phyloP scores from a whole-genome alignment of 2,888 invertebrate genomes.

The Campoplex capitator region DNA sequence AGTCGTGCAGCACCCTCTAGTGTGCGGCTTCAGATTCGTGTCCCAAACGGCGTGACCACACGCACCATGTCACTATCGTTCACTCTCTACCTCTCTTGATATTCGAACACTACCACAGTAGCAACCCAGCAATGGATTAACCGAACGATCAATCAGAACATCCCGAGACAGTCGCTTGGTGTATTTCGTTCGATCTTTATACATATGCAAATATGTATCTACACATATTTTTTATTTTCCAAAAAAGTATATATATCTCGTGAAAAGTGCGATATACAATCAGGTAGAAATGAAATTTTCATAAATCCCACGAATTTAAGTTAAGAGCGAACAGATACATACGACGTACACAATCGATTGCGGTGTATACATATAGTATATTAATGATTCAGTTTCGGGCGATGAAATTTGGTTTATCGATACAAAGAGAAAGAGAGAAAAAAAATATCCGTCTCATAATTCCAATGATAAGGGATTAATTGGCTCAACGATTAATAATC shows the following conservation, averaged over 20 bases:
- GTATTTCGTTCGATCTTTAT: constrained; percentile 11
- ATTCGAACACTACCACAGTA: neutral
- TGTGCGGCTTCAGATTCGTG: constrained; percentile 32
- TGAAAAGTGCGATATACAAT: neutral
- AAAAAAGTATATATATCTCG: neutral
- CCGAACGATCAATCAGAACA: constrained; percentile 63
- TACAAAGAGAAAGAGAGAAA: neutral
- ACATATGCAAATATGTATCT: neutral
- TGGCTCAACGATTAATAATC: constrained; percentile 48
- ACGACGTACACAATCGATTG: neutral
- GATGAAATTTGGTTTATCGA: constrained; percentile 27
- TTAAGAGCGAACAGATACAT: neutral
- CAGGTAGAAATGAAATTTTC: neutral
- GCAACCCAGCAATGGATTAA: constrained; percentile 52
- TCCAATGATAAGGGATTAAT: constrained; percentile 31
- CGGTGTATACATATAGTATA: neutral
- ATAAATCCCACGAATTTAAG: too few relatives aligned
- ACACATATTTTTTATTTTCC: too few relatives aligned
- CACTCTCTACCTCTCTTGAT: constrained; percentile 19
- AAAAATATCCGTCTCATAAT: constrained; percentile 43
- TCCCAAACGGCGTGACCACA: constrained; percentile 47
- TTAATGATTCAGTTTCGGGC: constrained; percentile 42
- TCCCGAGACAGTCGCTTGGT: neutral
- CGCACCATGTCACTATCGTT: constrained; percentile 25
- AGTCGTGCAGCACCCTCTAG: constrained; percentile 63